Conservation (phyloP, 2,797 vertebrate species). For the Melanotaenia parkinsoni region DNA sequence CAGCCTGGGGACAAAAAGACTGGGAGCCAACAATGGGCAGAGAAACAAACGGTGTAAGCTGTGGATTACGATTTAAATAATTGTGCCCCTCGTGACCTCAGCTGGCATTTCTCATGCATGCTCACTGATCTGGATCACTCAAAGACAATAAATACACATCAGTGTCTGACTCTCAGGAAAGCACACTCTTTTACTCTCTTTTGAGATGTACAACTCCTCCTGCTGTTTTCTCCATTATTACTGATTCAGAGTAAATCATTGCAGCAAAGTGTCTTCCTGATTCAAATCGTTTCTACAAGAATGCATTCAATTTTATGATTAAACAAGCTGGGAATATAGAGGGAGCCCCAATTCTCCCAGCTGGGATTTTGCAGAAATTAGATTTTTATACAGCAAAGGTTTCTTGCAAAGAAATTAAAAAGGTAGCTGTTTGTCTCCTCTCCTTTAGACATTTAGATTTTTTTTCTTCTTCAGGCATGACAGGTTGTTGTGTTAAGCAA, state of each 20-base stretch:
- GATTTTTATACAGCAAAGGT: constrained; percentile 37
- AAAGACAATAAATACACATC: constrained; percentile 44
- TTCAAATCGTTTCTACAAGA: constrained; percentile 22
- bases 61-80: constrained; percentile 53
- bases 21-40: constrained; percentile 30
- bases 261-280: constrained; percentile 48
- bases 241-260: constrained; percentile 46
- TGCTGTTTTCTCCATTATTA: constrained; percentile 30
- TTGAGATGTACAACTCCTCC: constrained; percentile 21
- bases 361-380: constrained; percentile 35
- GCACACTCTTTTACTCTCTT: constrained; percentile 1
- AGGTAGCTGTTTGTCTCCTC: constrained; percentile 23
- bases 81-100: constrained; percentile 30
- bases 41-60: constrained; percentile 41
- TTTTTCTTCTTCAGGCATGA: constrained; percentile 27
- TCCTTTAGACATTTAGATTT: constrained; percentile 42
- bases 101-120: constrained; percentile 17
- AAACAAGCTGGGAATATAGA: constrained; percentile 37
- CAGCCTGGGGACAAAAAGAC: constrained; percentile 14
- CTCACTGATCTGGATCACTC: constrained; percentile 36
- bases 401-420: constrained; percentile 22
- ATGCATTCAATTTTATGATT: constrained; percentile 46
- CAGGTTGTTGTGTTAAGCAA: constrained; percentile 28
- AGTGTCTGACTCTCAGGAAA: constrained; percentile 16
- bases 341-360: constrained; percentile 10